Evolutionary conservation across 1,140 invertebrate species (phyloP), one percentile per base, ranked within the genome.

Genomic region (Leptinotarsa defecta): DNA sequence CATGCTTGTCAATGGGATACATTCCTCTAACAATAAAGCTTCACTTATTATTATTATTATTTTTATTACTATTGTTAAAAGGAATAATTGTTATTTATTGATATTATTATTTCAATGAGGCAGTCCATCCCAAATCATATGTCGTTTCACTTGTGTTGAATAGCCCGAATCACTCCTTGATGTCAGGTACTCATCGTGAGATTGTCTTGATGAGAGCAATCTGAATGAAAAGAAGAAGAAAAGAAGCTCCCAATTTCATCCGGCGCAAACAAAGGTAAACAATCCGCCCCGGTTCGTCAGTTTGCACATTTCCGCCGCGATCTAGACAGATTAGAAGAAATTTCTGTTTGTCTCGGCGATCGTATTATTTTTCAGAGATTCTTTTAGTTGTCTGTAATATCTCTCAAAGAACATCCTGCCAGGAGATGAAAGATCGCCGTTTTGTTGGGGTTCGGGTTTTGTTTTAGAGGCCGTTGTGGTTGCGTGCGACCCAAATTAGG

Each of bases 361-460:
- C 76, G 76, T 77, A 77, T 77, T 77, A 77, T 77, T 74, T 77
- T 77, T 77, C 76, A 77, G 68, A 68, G 70, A 67, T 74, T 77
- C 76, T 71, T 77, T 77, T 67, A 73, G 27, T 77, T 75, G 76
- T 77, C 76, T 75, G 62, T 74, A 74, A 75, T 67, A 75, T 77
- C 73, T 74, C 62, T 75, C 70, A 77, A 77, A 77, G 70, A 74
- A 77, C 76, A 77, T 77, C 76, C 76, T 77, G 76, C 34, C 74
- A 57, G 15, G 52, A 15, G 63, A 22, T 65, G 63, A 65, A 22
- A 65, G 19, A 65, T 20, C 63, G 13, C 20, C 52, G 52, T 57
- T 57, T 57, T 57, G 52, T 57, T 57, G 63, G 63, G 63, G 20
- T 22, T 65, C 20, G 20, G 63, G 19, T 65, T 65, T 65, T 65